Conservation (phyloP, 1,140 invertebrate species). For the Copidosoma floridanum region DNA sequence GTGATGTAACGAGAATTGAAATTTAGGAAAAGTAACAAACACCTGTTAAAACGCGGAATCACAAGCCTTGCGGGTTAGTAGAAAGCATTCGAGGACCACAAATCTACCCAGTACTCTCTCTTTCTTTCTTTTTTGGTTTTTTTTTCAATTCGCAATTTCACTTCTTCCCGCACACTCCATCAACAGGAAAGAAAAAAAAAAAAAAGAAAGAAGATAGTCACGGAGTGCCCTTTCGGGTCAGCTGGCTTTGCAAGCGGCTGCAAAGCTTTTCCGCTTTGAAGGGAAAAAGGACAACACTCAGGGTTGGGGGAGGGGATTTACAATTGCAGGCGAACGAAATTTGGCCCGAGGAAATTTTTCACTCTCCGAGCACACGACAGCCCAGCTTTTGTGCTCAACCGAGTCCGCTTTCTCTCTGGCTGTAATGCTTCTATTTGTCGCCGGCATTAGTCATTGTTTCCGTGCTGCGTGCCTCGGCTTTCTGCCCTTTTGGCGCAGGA, state of each 20-base stretch:
- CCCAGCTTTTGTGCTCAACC: background rate
- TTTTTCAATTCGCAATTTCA: too few species aligned
- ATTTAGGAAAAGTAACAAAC: too few species aligned
- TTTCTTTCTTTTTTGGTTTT: constrained; percentile 3
- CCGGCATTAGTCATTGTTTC: constrained; percentile 18
- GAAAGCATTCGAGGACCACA: too few species aligned
- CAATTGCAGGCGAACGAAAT: constrained; percentile 31
- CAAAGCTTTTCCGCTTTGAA: constrained; percentile 33
- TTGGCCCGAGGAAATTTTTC: constrained; percentile 31
- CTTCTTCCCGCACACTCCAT: too few species aligned
- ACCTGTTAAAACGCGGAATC: too few species aligned
- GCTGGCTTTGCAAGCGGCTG: constrained; percentile 33
- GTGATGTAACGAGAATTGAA: too few species aligned
- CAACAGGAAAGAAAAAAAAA: too few species aligned
- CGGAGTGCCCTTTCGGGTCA: constrained; percentile 43
- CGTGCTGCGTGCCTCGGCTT: constrained; percentile 12
- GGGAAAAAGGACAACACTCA: too few species aligned
- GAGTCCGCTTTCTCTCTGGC: background rate
- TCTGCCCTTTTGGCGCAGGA: background rate
- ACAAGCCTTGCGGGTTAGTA: background rate
- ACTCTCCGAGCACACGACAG: background rate
- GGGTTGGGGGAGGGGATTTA: constrained; percentile 17
- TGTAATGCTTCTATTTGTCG: constrained; percentile 8
- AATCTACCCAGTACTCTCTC: too few species aligned
- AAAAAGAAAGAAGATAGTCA: too few species aligned